A percentile compares a stretch with the other conserved stretches of the same genome.
Conservation (phyloP, 1,140 invertebrate species). For the Leptopilina boulardi region DNA sequence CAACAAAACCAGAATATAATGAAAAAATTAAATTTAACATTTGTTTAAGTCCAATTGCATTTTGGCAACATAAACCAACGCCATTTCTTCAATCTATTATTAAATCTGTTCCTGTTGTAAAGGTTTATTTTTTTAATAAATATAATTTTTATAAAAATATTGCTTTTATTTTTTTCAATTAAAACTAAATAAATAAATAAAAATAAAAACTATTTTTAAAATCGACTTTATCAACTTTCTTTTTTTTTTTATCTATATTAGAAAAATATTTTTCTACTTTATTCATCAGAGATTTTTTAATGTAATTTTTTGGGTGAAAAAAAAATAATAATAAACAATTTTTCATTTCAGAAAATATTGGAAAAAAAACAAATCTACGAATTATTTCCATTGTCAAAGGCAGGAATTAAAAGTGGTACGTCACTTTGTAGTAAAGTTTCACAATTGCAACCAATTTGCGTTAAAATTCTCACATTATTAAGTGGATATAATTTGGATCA, state of each 20-base stretch:
- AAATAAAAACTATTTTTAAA: too few species aligned
- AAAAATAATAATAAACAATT: too few species aligned
- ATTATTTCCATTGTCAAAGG: conserved; percentile 51
- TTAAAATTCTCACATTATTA: conserved; percentile 77
- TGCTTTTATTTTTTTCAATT: too few species aligned
- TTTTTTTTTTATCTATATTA: too few species aligned
- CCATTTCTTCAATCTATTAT: conserved; percentile 38
- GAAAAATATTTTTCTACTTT: too few species aligned
- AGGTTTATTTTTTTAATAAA: background rate
- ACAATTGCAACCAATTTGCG: conserved; percentile 74
- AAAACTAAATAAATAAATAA: too few species aligned
- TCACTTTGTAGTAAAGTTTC: conserved; percentile 55
- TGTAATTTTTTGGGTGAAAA: too few species aligned
- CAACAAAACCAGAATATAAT: conserved; percentile 78
- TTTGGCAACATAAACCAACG: conserved; percentile 54
- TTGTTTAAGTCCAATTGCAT: conserved; percentile 77
- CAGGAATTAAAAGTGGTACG: conserved; percentile 41
- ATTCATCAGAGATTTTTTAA: too few species aligned
- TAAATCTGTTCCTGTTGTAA: background rate
- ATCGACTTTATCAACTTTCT: too few species aligned
- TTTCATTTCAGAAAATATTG: conserved; percentile 53
- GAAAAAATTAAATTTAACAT: conserved; percentile 74
- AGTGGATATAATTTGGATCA: conserved; percentile 75
- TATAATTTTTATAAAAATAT: too few species aligned
- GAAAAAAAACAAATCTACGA: conserved; percentile 46